Base-by-base conservation (phyloP, 2,113 vertebrate genomes). In the Triplophysa rosa region DNA sequence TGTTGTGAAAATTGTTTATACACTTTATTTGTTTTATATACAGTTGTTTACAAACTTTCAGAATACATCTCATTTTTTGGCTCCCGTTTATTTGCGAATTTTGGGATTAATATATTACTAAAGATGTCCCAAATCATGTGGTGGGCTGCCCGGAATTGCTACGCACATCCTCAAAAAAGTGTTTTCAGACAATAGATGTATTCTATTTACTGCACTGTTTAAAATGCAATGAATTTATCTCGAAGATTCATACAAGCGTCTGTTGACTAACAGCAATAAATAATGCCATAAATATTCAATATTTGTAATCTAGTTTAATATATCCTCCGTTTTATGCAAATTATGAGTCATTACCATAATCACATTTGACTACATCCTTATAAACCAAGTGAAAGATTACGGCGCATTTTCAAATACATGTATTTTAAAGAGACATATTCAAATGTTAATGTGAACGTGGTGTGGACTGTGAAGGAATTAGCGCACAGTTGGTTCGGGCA, bases 281-380 rank as follows among this genome's bases (percentile, higher is more conserved):
- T 92, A 91, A 92, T 90, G 82, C 91, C 90, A 92, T 92, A 93
- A 91, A 93, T 92, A 92, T 93, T 92, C 91, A 78, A 87, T 86
- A 87, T 89, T 90, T 91, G 92, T 93, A 93, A 94, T 94, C 92
- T 89, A 90, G 89, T 92, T 93, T 92, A 92, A 92, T 91, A 92
- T 92, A 92, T 92, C 87, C 88, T 87, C 86, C 86, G 89, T 91
- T 93, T 94, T 93, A 93, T 94, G 92, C 90, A 93, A 93, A 94
- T 93, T 63, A 81, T 42, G 82, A 83, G 72, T 82, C 83, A 94
- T 94, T 94, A 93, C 92, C 92, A 94, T 93, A 94, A 94, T 93
- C 93, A 91, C 90, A 92, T 94, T 94, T 91, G 84, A 90, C 90
- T 90, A 91, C 89, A 91, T 91, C 88, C 89, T 90, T 92, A 91